Evolutionary conservation across 2,113 vertebrate genomes (phyloP).

Genomic region (Chaetorhynchus papuensis): DNA sequence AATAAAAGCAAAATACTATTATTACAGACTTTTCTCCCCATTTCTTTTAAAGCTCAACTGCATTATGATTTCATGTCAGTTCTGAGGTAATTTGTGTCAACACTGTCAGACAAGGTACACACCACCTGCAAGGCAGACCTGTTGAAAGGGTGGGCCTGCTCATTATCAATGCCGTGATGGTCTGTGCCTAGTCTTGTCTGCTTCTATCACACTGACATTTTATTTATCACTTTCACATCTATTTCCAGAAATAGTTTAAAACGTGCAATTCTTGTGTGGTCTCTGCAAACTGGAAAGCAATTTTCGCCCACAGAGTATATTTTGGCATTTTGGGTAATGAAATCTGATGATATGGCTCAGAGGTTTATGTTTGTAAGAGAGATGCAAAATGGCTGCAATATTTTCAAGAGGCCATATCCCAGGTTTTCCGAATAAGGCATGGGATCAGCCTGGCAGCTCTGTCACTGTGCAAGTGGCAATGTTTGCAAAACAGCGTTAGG

Average conservation of each 20-base stretch:
- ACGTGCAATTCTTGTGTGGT: background rate
- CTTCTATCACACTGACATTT: conserved; percentile 20
- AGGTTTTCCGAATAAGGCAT: background rate
- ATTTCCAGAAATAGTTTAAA: conserved; percentile 18
- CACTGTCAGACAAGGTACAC: background rate
- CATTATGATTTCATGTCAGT: conserved; percentile 12
- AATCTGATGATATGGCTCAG: background rate
- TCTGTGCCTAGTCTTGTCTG: background rate
- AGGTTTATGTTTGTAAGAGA: background rate
- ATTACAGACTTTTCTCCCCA: conserved; percentile 45
- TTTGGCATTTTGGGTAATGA: background rate
- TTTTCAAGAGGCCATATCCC: background rate
- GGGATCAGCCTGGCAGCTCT: background rate
- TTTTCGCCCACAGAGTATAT: background rate
- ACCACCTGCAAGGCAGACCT: background rate
- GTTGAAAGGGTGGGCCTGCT: background rate
- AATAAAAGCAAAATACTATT: conserved; percentile 65
- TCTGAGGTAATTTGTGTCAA: conserved; percentile 24
- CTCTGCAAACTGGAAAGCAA: background rate
- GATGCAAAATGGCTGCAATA: background rate
- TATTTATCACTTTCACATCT: background rate
- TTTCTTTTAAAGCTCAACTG: conserved; percentile 9
- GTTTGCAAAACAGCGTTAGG: background rate
- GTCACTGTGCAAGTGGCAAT: background rate
- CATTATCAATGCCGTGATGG: background rate